Base-by-base conservation (phyloP, 2,113 vertebrate genomes). In the Paraplagusia blochii region DNA sequence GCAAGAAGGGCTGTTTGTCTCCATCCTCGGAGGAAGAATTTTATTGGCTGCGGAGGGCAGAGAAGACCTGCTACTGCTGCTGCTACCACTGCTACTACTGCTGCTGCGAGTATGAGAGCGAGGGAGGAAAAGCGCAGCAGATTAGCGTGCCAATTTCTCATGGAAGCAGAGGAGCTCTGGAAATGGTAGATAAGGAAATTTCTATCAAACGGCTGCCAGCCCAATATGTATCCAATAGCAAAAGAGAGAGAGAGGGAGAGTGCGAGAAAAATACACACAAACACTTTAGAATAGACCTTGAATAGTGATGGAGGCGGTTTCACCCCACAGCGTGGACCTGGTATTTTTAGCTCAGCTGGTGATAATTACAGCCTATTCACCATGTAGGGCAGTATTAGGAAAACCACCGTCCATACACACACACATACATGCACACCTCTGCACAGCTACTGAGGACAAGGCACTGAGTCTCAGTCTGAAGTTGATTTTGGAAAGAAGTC, bases 161-260 rank as follows among this genome's bases (percentile, higher is more conserved):
- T 81, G 81, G 82, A 81, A 83, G 88, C 82, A 82, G 80, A 87
- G 76, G 80, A 80, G 87, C 87, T 90, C 89, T 92, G 89, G 82
- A 87, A 86, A 78, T 76, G 88, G 82, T 67, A 91, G 90, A 92
- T 92, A 92, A 92, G 88, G 74, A 86, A 76, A 88, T 88, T 85
- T 83, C 85, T 85, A 88, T 88, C 79, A 86, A 84, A 86, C 70
- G 36, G 64, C 83, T 88, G 81, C 84, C 86, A 90, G 88, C 86
- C 80, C 90, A 90, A 90, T 89, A 87, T 87, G 76, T 86, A 87
- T 88, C 87, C 86, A 89, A 77, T 78, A 83, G 81, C 82, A 77
- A 74, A 80, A 79, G 69, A 81, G 47, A 33, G 39, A 38, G 9
- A 38, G 8, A 9, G 11, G 11, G 11, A 40, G 13, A 11, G 38